Evolutionary conservation across 2,797 vertebrate genomes (phyloP).

Genomic region (Danio jaintianensis): DNA sequence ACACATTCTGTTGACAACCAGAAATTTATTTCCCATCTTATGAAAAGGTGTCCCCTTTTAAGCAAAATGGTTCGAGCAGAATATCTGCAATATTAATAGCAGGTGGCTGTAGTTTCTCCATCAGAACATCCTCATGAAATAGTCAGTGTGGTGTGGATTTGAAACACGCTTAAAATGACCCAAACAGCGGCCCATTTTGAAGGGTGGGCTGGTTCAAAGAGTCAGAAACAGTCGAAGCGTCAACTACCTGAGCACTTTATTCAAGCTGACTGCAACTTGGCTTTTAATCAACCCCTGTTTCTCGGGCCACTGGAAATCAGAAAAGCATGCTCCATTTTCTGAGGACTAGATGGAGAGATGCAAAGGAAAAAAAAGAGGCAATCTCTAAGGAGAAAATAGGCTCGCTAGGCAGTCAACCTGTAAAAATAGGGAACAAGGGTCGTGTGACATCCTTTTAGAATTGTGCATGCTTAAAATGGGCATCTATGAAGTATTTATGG

Average conservation of each 20-base stretch:
- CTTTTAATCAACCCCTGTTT: conserved; percentile 68
- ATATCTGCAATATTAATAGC: conserved; percentile 80
- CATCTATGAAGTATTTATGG: conserved; percentile 24
- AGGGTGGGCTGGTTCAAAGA: conserved; percentile 63
- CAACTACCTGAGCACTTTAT: conserved; percentile 55
- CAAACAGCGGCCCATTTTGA: conserved; percentile 59
- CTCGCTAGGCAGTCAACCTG: background rate
- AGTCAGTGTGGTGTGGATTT: conserved; percentile 70
- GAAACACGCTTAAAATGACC: conserved; percentile 59
- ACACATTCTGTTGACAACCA: too few relatives aligned
- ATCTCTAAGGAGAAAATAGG: conserved; percentile 33
- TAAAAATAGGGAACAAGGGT: conserved; percentile 27
- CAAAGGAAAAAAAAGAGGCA: background rate
- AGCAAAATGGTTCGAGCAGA: conserved; percentile 67
- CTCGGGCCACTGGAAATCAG: conserved; percentile 59
- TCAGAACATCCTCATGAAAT: conserved; percentile 70
- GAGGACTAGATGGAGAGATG: conserved; percentile 26
- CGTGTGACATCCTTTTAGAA: conserved; percentile 10
- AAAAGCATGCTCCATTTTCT: conserved; percentile 32
- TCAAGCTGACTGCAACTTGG: conserved; percentile 62
- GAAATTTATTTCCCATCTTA: background rate
- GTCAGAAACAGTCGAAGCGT: conserved; percentile 56
- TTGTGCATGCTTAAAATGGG: background rate
- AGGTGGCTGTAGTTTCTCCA: conserved; percentile 58
- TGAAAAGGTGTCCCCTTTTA: background rate